Base-by-base conservation (phyloP, 2,797 vertebrate genomes). In the Meda fulgida region DNA sequence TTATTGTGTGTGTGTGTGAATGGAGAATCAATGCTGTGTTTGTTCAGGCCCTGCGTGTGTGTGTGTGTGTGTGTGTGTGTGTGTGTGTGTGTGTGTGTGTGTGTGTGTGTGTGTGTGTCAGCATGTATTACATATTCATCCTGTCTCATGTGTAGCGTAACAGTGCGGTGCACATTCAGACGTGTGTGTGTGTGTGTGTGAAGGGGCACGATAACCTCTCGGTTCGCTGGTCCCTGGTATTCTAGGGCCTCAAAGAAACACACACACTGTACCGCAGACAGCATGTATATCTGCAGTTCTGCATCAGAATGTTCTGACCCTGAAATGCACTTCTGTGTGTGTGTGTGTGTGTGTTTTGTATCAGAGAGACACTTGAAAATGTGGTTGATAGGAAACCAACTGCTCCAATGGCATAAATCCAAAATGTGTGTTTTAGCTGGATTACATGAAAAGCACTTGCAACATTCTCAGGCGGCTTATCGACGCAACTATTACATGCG, bases 41-140 rank as follows among this genome's bases (percentile, higher is more conserved):
- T 65, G 78, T 80, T 53, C 26, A 51, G 43, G 46, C 43, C 63
- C 43, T 84, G 81, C 80, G 80, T 86, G 75, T 80, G 81, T 80
- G 46, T 80, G 38, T 70, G 72, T 82, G 53, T 14, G 43, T 46
- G 43, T 78, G 23, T 26, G n/a, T 21, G 31, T 65, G 78, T 80
- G 55, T 65, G 58, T n/a, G n/a, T 82, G 73, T 78, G 46, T 63
- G 67, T 72, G 65, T 73, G 81, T 83, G 80, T 86, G 55, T 65
- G 58, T 83, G 53, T 73, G 55, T 67, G 71, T 69, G 72, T 40
- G 43, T 69, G 73, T 69, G 31, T 31, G 26, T 38, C 21, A 29
- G 60, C 60, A 16, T 79, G 60, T 13, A 23, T 31, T 40, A 71
- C 69, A 82, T 82, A 46, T 58, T 72, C 6, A 46, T 60, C 10